Evolutionary conservation across 2,113 vertebrate genomes (phyloP).

Genomic region (Centropus bengalensis): DNA sequence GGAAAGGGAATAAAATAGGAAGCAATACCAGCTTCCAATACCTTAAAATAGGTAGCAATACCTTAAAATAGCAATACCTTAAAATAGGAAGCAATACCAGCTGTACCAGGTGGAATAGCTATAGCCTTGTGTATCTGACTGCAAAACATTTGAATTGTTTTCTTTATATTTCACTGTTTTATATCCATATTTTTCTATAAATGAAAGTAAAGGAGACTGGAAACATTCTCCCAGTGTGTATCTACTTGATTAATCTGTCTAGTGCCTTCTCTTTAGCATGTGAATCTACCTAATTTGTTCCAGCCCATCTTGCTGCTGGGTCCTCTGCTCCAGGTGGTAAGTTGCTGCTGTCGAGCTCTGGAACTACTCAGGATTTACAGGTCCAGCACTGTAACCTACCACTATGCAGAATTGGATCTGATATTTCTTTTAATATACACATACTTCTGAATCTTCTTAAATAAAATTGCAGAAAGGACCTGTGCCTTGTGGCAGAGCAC

Average conservation of each 20-base stretch:
- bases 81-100: background rate
- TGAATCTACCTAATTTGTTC: background rate
- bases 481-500: background rate
- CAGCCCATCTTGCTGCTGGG: background rate
- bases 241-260: background rate
- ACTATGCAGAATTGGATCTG: background rate
- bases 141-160: conserved; percentile 20
- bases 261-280: background rate
- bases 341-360: background rate
- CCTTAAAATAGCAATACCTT: too few relatives aligned
- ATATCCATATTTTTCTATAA: background rate
- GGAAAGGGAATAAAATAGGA: background rate
- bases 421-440: background rate
- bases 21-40: background rate
- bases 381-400: background rate
- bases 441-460: background rate
- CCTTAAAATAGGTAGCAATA: background rate
- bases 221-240: background rate
- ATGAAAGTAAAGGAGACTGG: conserved; percentile 21
- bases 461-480: background rate
- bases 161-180: conserved; percentile 5
- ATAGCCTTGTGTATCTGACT: background rate
- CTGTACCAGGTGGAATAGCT: background rate
- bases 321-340: background rate
- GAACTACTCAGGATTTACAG: background rate